Percentiles rank a stretch among this genome's conserved stretches.
Evolutionary conservation across 2,113 vertebrate genomes (phyloP).

Genomic region (Indicator indicator): DNA sequence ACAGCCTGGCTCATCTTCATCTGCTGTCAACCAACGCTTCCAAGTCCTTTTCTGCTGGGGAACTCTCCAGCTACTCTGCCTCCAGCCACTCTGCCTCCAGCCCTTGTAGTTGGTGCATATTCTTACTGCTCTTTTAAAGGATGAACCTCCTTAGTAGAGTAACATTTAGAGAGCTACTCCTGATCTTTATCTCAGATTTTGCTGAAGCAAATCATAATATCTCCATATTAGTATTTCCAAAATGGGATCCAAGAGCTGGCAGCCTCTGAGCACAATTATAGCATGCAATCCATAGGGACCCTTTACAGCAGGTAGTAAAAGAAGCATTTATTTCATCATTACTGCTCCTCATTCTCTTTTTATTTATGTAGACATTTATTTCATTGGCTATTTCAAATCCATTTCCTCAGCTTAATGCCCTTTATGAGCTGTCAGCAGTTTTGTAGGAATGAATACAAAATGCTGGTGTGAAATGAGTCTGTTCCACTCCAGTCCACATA

Average conservation of each 20-base stretch:
- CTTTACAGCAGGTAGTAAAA: background rate
- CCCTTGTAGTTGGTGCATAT: too few relatives aligned
- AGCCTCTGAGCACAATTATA: background rate
- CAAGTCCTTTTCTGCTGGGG: too few relatives aligned
- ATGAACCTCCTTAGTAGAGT: background rate
- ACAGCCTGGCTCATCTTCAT: too few relatives aligned
- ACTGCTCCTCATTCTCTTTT: background rate
- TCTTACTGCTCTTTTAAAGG: too few relatives aligned
- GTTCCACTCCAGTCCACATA: fast-evolving
- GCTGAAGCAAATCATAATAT: background rate
- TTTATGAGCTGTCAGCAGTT: background rate
- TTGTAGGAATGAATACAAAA: background rate
- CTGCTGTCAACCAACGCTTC: too few relatives aligned
- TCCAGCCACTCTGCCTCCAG: too few relatives aligned
- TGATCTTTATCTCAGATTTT: background rate
- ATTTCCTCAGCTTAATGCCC: background rate
- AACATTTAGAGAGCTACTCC: background rate
- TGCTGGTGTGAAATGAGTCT: background rate
- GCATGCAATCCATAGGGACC: background rate
- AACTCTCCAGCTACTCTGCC: too few relatives aligned
- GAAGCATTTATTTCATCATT: background rate
- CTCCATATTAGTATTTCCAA: background rate
- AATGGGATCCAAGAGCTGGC: background rate
- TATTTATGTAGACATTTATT: background rate
- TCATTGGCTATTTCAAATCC: background rate